Evolutionary conservation across 1,140 invertebrate genomes (phyloP), one percentile per base, ranked within the genome.

Genomic region (Heliconius melpomene): DNA sequence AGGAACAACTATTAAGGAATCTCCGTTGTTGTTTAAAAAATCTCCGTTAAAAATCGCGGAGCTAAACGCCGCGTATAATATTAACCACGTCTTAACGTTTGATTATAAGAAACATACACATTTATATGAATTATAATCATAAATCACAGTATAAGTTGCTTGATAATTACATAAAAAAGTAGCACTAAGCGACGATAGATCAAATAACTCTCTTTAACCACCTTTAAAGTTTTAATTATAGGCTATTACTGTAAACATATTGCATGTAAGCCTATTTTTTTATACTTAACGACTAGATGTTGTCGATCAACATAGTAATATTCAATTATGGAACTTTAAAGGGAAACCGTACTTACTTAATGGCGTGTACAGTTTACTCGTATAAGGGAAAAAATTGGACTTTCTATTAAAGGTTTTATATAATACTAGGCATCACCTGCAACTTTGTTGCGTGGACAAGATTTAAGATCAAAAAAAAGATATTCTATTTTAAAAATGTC

Each of bases 221-320:
- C 26, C 60, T 29, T 66, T 66, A 66, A 66, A 29, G 26, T 29
- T 66, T 66, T 66, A 66, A 66, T 66, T 66, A 66, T 11, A 16
- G 13, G 60, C 13, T 16, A 66, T 66, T 66, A 66, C 60, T 26
- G 60, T 66, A 66, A 29, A 66, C 6, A 26, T 66, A 66, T 29
- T 26, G 60, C 60, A 26, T 29, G 23, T 26, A 26, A 66, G 13
- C 13, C 9, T 26, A 66, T 18, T 66, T 66, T 26, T n/a, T 66
- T 66, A 23, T 66, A 26, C 23, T 66, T 66, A 29, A 66, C 57
- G 57, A 29, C 23, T 29, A 29, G 11, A 26, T 29, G 57, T 11
- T 60, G 60, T 66, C 60, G 60, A 29, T 29, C 60, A 66, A 29
- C 60, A 66, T 66, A 66, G 60, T 66, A 66, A 66, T 66, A 66